Base-by-base conservation (phyloP, 2,888 invertebrate species). In the Xylophagus ater region DNA sequence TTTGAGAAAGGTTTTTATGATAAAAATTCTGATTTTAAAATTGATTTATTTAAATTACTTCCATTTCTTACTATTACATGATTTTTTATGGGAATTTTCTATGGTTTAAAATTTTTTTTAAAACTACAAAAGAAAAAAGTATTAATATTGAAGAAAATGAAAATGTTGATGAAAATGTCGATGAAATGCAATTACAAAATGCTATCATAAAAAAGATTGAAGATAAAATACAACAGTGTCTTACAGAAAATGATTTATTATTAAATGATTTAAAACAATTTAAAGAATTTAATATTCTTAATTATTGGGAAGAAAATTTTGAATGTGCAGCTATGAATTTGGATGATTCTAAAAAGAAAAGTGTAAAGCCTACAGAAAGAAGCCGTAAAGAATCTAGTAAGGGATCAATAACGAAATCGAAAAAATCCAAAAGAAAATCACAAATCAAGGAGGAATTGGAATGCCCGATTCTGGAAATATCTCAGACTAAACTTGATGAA, bases 41-140 rank as follows among this genome's bases (percentile, higher is more conserved):
- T 32, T 38, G 32, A 38, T 38, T 38, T 32, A 19, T 32, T 32
- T 14, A 32, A 38, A 23, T n/a, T n/a, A n/a, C n/a, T n/a, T n/a
- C n/a, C n/a, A n/a, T n/a, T n/a, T n/a, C n/a, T n/a, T n/a, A n/a
- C n/a, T n/a, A n/a, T n/a, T n/a, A n/a, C n/a, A n/a, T n/a, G n/a
- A n/a, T n/a, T n/a, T n/a, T n/a, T n/a, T n/a, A n/a, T n/a, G n/a
- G 37, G 24, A 14, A 17, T 37, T 37, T 37, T n/a, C 12, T 9
- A 17, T 23, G 24, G 4, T 7, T 8, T 2, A 30, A 13, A 21
- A 24, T n/a, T n/a, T 25, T 17, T 25, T 6, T 2, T 13, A 10
- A 10, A 26, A 6, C 18, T 12, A 6, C 18, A 32, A 14, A 5
- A 17, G 4, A 12, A 17, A n/a, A 31, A 31, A 17, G 17, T 10